Evolutionary conservation across 2,797 vertebrate species (phyloP).

Genomic region (Corythornis leucogaster): DNA sequence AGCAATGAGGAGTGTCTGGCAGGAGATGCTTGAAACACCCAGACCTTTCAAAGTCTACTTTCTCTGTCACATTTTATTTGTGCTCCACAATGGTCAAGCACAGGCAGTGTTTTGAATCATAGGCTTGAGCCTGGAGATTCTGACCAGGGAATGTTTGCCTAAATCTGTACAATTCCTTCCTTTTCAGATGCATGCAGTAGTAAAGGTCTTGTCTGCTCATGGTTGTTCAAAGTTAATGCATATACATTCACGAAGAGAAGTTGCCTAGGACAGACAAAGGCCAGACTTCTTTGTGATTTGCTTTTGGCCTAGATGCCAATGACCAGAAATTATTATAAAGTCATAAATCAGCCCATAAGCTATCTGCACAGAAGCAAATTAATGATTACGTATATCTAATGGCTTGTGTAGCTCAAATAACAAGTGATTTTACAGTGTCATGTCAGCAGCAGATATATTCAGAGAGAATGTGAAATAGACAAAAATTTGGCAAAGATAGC

Average conservation of each 20-base stretch:
- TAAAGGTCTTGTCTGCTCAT: not conserved
- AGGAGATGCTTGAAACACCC: not conserved
- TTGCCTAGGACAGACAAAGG: not conserved
- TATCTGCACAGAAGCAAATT: constrained; percentile 30
- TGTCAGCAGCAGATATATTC: constrained; percentile 50
- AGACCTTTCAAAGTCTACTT: constrained; percentile 17
- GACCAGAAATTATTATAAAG: constrained; percentile 14
- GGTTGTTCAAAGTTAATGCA: not conserved
- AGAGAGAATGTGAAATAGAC: constrained; percentile 26
- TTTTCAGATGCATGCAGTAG: not conserved
- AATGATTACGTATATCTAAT: constrained; percentile 45
- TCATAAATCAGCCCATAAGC: constrained; percentile 3
- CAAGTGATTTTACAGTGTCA: constrained; percentile 15
- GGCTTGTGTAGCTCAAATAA: constrained; percentile 30
- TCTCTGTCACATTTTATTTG: constrained; percentile 16
- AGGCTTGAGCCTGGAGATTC: not conserved
- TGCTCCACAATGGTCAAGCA: not conserved
- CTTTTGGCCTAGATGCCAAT: not conserved
- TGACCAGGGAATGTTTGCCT: not conserved
- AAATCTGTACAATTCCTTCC: not conserved
- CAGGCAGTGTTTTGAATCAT: not conserved
- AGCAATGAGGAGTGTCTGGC: constrained; percentile 26
- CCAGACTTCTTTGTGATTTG: not conserved
- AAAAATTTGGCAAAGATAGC: constrained; percentile 44
- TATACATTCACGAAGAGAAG: not conserved